Percentiles rank a stretch among this genome's conserved stretches.
These are phyloP conservation scores for Netelia fuscicornis DNA, from an alignment of 2,888 invertebrate genomes.

Conservation along the genomic window DNA sequence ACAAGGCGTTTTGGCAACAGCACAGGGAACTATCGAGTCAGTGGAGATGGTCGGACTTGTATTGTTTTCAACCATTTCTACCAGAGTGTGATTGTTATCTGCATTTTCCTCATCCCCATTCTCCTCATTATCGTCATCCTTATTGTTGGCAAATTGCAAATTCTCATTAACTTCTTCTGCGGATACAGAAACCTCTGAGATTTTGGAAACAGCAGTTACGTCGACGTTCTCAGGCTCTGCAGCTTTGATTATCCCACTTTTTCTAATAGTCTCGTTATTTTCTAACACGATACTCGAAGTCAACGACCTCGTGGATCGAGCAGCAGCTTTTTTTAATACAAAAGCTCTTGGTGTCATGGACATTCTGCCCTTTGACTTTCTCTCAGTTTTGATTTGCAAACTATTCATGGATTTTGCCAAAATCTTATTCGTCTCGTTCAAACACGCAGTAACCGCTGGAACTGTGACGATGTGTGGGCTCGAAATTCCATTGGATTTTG, in stretches of 20 bases:
- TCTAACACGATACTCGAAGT: background rate
- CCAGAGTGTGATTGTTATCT: constrained; percentile 22
- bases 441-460: background rate
- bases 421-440: too few relatives aligned
- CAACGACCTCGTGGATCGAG: background rate
- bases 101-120: background rate
- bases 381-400: constrained; percentile 10
- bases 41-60: background rate
- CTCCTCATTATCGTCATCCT: background rate
- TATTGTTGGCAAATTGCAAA: background rate
- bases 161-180: background rate
- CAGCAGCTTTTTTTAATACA: background rate
- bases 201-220: too few relatives aligned
- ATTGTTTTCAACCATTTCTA: background rate
- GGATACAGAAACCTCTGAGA: background rate
- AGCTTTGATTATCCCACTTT: background rate
- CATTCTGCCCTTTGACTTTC: constrained; percentile 13
- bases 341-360: constrained; percentile 46
- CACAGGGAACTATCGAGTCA: background rate
- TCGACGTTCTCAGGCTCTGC: background rate
- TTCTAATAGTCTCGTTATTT: background rate
- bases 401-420: background rate
- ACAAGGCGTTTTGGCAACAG: background rate
- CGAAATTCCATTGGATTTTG: background rate
- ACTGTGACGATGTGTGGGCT: background rate